Evolutionary conservation across 1,140 invertebrate genomes (phyloP), one percentile per base, ranked within the genome.

Genomic region (Chrysoperla carnea): DNA sequence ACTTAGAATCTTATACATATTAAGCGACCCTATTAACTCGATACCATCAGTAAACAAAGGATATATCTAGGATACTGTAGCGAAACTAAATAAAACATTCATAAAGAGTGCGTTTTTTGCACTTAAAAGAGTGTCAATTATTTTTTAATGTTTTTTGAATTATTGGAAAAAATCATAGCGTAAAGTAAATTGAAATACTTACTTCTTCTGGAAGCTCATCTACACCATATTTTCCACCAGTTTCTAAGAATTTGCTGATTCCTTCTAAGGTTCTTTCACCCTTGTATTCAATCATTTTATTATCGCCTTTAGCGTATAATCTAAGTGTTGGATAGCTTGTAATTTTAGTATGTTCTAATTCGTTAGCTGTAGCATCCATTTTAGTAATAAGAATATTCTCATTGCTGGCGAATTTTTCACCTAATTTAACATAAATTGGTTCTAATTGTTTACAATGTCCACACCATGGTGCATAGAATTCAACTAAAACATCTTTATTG

Each of bases 401-500:
- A 50, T 77, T 75, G 50, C 88, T 81, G 58, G 84, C 81, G 64
- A 78, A 97, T 63, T 94, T 86, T 52, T 73, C 69, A 28, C 62
- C 72, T 43, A 73, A 57, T 57, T 74, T 72, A 48, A 98, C 92
- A 64, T 92, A 99, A 63, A 96, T 96, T 23, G 95, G 95, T 48
- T 72, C 85, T 50, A 98, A 68, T 60, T 96, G 85, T 63, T 97
- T 95, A 73, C 94, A 98, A 61, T 99, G 93, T 46, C 88, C 82
- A 60, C 85, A 89, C 94, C 94, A 99, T 45, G 93, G 91, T 31
- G 92, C 92, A 66, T 96, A 99, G 69, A 99, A 99, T 71, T 99
- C 93, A 50, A 99, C 93, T 45, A 99, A 73, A 35, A 99, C 95
- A 57, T 87, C 78, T 68, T 98, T 99, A 33, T 63, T 70, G 52